Evolutionary conservation across 2,888 invertebrate genomes (phyloP), one percentile per base, ranked within the genome.

Genomic region (Nomada lathburiana): DNA sequence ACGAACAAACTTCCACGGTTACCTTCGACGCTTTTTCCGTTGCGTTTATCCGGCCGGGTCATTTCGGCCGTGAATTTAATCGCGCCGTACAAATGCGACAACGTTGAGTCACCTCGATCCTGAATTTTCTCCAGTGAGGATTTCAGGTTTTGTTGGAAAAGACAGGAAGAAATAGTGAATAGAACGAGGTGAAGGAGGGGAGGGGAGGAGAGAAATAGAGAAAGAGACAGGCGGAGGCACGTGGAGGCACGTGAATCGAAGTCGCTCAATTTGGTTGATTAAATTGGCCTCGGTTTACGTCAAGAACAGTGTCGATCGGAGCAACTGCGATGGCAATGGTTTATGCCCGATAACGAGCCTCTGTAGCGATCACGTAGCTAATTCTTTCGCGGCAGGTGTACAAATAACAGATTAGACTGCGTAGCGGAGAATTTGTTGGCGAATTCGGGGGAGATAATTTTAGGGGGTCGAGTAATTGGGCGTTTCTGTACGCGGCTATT

Each of bases 211-310:
- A 52, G 23, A 52, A 20, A 26, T 68, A 63, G 23, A 59, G 44
- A 57, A 18, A 47, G 44, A 69, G 69, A n/a, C n/a, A 26, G 13
- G 18, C 23, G 69, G 69, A 68, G 59, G 68, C 55, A 62, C 68
- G 74, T n/a, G 69, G 69, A 65, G 59, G 68, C 55, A 62, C 68
- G 74, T 65, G 82, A 85, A 85, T 82, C 83, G 85, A 85, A 88
- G 76, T 75, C 75, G 82, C 74, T 86, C 88, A 86, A 88, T 88
- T 82, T 75, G 70, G 64, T 82, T 88, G 88, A 88, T 88, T 88
- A 86, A 88, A 88, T 86, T 78, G 88, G 80, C 86, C 86, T 88
- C 83, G 83, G 76, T 79, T 83, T 85, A 64, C 65, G 69, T 65
- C 62, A 64, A 65, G 62, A 26, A 76, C 55, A 47, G 68, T 78